Conservation (phyloP, 2,113 vertebrate species). For the Alligator mississippiensis region DNA sequence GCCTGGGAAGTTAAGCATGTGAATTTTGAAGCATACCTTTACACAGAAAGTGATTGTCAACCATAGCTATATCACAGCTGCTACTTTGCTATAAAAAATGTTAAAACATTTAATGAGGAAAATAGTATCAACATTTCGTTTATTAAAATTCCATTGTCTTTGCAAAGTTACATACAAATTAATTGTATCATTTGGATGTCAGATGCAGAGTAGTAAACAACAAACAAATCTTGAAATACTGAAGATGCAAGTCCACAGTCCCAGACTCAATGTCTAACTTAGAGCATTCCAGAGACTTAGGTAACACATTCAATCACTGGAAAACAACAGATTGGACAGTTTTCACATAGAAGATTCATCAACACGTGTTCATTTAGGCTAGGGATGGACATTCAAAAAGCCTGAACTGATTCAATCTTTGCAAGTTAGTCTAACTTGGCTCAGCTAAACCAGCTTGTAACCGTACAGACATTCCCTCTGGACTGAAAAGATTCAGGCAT, state of each 20-base stretch:
- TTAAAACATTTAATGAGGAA: neutral
- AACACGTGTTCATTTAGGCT: neutral
- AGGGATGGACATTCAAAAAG: too few relatives aligned
- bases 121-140: neutral
- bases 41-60: neutral
- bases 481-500: too few relatives aligned
- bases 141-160: neutral
- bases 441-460: too few relatives aligned
- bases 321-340: conserved; percentile 19
- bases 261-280: neutral
- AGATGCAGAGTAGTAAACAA: neutral
- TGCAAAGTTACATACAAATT: conserved; percentile 28
- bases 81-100: neutral
- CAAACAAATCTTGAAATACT: neutral
- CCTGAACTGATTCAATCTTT: too few relatives aligned
- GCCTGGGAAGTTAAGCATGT: neutral
- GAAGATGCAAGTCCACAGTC: neutral
- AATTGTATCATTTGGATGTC: conserved; percentile 9
- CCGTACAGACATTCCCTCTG: too few relatives aligned
- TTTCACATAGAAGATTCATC: conserved; percentile 49
- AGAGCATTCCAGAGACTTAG: neutral
- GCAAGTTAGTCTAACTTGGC: too few relatives aligned
- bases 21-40: neutral
- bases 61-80: neutral
- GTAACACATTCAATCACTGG: neutral